A percentile compares a stretch with the other conserved stretches of the same genome.
phyloP scores from a whole-genome alignment of 2,888 invertebrate species.

The Drosophila yooni region DNA sequence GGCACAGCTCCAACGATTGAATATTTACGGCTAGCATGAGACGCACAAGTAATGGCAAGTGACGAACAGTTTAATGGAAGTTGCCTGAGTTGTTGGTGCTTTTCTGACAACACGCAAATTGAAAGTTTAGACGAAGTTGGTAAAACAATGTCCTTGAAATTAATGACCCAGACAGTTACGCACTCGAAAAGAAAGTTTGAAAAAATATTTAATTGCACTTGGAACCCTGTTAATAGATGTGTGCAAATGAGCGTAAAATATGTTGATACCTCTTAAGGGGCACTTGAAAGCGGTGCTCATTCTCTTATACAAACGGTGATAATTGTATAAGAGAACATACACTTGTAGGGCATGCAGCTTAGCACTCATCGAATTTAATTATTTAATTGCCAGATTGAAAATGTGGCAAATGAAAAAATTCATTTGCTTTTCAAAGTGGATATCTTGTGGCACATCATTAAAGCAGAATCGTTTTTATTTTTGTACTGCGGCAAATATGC shows the following conservation, averaged over 20 bases:
- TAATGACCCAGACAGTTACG: constrained; percentile 55
- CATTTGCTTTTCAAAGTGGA: neutral
- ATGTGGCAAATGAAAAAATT: neutral
- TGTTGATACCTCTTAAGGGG: constrained; percentile 13
- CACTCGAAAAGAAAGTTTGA: constrained; percentile 41
- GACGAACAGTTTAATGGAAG: constrained; percentile 19
- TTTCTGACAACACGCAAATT: constrained; percentile 51
- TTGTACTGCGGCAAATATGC: neutral
- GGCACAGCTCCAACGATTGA: constrained; percentile 52
- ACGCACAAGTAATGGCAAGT: constrained; percentile 37
- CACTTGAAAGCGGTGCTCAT: neutral
- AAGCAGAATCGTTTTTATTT: constrained; percentile 2
- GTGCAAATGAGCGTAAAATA: constrained; percentile 8
- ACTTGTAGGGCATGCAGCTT: neutral
- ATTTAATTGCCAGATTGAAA: neutral
- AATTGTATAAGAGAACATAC: constrained; percentile 20
- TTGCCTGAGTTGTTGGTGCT: constrained; percentile 19
- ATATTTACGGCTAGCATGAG: constrained; percentile 60
- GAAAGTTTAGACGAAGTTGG: constrained; percentile 33
- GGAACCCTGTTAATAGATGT: constrained; percentile 24
- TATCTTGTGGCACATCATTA: constrained; percentile 2
- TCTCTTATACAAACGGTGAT: constrained; percentile 27
- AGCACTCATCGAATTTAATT: neutral
- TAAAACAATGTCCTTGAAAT: constrained; percentile 50
- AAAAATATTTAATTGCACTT: constrained; percentile 54